Evolutionary conservation across 2,888 invertebrate species (phyloP).

Genomic region (Drosophila nigricruria): DNA sequence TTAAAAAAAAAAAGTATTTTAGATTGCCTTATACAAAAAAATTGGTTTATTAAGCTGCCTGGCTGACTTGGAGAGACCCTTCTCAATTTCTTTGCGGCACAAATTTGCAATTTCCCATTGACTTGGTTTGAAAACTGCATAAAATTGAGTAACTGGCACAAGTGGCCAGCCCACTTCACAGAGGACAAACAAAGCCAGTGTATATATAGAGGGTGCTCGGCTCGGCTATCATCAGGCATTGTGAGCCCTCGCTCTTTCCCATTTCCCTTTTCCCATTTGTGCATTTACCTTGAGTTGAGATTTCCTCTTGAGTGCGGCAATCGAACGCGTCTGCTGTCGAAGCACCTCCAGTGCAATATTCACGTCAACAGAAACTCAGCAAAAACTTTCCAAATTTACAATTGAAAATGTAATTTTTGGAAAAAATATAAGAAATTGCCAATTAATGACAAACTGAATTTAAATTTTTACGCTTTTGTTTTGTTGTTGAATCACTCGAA

Average conservation of each 20-base stretch:
- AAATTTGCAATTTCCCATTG: conserved; percentile 16
- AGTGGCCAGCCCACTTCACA: conserved; percentile 46
- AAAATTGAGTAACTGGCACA: conserved; percentile 63
- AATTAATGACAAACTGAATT: conserved; percentile 14
- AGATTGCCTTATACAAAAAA: background rate
- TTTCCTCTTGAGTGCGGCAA: conserved; percentile 89
- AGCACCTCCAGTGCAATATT: conserved; percentile 89
- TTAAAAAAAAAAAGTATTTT: too few species aligned
- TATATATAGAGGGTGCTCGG: background rate
- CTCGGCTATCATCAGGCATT: background rate
- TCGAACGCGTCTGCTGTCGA: conserved; percentile 93
- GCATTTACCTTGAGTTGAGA: conserved; percentile 84
- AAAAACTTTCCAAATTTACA: conserved; percentile 7
- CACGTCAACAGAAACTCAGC: conserved; percentile 7
- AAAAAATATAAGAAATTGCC: conserved; percentile 1
- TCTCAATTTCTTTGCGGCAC: background rate
- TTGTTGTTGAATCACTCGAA: conserved; percentile 29
- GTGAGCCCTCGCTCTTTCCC: background rate
- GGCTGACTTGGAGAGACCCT: background rate
- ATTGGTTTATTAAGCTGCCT: too few species aligned
- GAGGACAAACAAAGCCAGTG: conserved; percentile 7
- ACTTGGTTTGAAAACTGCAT: conserved; percentile 24
- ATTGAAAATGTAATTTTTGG: conserved; percentile 15
- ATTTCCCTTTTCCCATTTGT: background rate
- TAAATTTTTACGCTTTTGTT: conserved; percentile 33